phyloP scores from a whole-genome alignment of 2,113 vertebrate genomes.

The Cephalopterus ornatus region DNA sequence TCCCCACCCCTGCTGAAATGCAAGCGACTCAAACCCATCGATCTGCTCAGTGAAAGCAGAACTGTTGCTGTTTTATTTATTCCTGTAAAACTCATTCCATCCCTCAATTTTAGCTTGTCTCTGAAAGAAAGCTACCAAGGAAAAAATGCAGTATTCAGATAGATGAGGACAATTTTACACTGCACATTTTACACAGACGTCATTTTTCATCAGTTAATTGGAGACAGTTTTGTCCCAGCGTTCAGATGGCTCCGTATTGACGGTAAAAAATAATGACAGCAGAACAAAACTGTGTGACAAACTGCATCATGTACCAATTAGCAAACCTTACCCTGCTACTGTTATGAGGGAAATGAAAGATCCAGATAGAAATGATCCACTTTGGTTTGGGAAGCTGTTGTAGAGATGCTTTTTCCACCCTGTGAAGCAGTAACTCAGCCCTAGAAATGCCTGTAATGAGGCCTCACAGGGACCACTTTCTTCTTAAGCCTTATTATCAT shows the following conservation, averaged over 20 bases:
- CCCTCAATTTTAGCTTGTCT: not conserved
- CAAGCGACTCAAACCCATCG: not conserved
- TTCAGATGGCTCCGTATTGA: not conserved
- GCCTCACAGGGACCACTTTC: slow-evolving; percentile 20
- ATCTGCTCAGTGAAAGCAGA: not conserved
- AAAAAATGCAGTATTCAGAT: not conserved
- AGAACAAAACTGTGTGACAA: slow-evolving; percentile 26
- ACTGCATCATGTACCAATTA: slow-evolving; percentile 23
- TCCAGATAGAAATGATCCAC: not conserved
- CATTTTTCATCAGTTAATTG: slow-evolving; percentile 69
- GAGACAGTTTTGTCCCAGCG: not conserved
- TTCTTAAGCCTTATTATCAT: not conserved
- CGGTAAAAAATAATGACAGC: slow-evolving; percentile 5
- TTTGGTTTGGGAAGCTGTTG: not conserved
- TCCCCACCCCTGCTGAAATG: not conserved
- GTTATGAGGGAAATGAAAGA: not conserved
- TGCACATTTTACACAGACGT: not conserved
- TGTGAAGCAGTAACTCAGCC: slow-evolving; percentile 17
- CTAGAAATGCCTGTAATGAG: slow-evolving; percentile 33
- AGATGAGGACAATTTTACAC: not conserved
- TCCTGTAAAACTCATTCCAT: not conserved
- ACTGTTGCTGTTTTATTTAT: not conserved
- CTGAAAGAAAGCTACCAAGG: not conserved
- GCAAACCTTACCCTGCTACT: not conserved
- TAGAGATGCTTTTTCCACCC: not conserved